Evolutionary conservation across 2,888 invertebrate genomes (phyloP).

Genomic region (Drosophila paramelanica): DNA sequence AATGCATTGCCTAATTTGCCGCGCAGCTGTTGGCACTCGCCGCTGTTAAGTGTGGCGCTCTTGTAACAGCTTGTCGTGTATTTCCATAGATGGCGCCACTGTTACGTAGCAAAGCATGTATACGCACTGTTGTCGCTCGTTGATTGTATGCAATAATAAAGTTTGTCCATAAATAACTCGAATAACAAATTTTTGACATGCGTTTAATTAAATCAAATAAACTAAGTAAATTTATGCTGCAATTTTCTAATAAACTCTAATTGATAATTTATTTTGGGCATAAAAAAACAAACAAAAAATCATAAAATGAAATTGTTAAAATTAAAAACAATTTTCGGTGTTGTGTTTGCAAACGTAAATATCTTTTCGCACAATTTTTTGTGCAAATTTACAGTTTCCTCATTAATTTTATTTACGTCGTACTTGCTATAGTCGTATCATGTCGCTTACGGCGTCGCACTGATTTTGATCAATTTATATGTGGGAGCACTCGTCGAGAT

Average conservation of each 20-base stretch:
- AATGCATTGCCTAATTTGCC: constrained; percentile 22
- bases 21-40: constrained; percentile 6
- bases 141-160: constrained; percentile 10
- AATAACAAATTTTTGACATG: constrained; percentile 19
- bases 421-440: constrained; percentile 44
- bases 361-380: constrained; percentile 61
- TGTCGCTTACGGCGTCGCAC: constrained; percentile 59
- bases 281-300: constrained; percentile 4
- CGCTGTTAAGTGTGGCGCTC: constrained; percentile 30
- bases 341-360: constrained; percentile 32
- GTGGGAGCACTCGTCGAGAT: constrained; percentile 54
- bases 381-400: constrained; percentile 74
- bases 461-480: constrained; percentile 69
- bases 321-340: constrained; percentile 24
- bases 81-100: constrained; percentile 46
- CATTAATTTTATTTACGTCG: constrained; percentile 66
- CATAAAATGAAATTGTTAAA: constrained; percentile 10
- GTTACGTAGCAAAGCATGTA: not conserved
- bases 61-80: not conserved
- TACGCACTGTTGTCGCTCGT: constrained; percentile 38
- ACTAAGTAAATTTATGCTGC: constrained; percentile 28
- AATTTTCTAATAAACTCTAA: constrained; percentile 54
- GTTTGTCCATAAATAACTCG: constrained; percentile 21
- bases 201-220: constrained; percentile 13
- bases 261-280: constrained; percentile 32